Evolutionary conservation across 2,888 invertebrate species (phyloP), one percentile per base, ranked within the genome.

Genomic region (Pristionchus arcanus): DNA sequence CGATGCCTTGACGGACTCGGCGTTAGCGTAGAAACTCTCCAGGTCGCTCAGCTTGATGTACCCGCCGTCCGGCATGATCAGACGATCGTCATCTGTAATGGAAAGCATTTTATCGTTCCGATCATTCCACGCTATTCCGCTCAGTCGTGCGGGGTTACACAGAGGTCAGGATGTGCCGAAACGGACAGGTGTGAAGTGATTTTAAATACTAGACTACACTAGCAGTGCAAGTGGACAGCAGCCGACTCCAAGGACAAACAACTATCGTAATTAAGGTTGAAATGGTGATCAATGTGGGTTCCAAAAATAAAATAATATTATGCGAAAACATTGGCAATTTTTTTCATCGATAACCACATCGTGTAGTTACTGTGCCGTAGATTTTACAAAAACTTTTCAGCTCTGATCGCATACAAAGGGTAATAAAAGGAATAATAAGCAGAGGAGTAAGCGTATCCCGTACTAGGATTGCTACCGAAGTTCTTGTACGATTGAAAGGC

Each of bases 31-130:
- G 87, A 94, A 94, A 71, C 91, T 94, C 85, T 91, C 91, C 37
- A 94, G 91, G 66, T 94, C 94, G 53, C 90, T 91, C 71, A 93
- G 85, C 87, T 92, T 92, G 53, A 94, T 92, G 85, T 92, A 94
- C 59, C 94, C 94, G 19, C 94, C 94, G 89, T 93, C 94, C 2
- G 94, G 94, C 94, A 94, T 94, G 28, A 94, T 89, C 9, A 94
- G 90, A 25, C 93, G 91, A 68, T 94, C 93, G 87, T 94, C 94
- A 49, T 91, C 92, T 92, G 83, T n/a, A 91, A 89, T 21, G n/a
- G 34, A 49, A 49, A 1, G 0, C 15, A 74, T 74, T 37, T 25
- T 53, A 19, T 55, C 28, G 53, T 55, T 53, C 83, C 31, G 83
- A n/a, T 25, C 19, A 42, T 77, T 77, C 42, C 68, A 9, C 63